Base-by-base conservation (phyloP, 1,140 invertebrate genomes). In the Oncopodura yosiiana region DNA sequence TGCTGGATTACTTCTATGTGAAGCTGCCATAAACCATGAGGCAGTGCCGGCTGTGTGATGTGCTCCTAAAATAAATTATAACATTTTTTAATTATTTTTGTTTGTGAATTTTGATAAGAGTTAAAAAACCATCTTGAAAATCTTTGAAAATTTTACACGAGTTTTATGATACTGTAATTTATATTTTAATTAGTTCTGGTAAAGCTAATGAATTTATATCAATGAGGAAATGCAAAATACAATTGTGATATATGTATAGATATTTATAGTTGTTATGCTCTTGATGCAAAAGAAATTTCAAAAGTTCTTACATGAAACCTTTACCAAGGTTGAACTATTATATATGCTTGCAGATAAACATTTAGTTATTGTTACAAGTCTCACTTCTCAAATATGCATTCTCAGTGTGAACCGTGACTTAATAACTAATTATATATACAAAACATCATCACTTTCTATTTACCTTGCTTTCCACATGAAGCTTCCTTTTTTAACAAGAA, bases 21-120 rank as follows among this genome's bases (percentile, higher is more conserved):
- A 75, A 0, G 73, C 73, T 12, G 73, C 70, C 67, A 74, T 73
- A 61, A 73, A 76, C 75, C 75, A 77, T 3, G 73, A 74, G 5
- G 74, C 69, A 12, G 68, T 71, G 3, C 69, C 72, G 6, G 70
- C 71, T 11, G 55, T 60, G 60, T 71, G 71, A 19, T 66, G 60
- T 4, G 69, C 69, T 16, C 71, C 70, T 74, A 49, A 14, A 52
- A 61, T 12, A 29, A 30, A 29, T 34, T 18, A 8, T 32, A 23
- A n/a, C 1, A 52, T 30, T 4, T n/a, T n/a, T n/a, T n/a, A 36
- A 39, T 12, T 6, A 49, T 9, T 19, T 39, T 50, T 38, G 18
- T 19, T 23, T 44, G 3, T 39, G 32, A 12, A 41, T 41, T 19
- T 16, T 9, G 16, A 41, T 41, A 19, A 21, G 19, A 36, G 21